Conservation (phyloP, 2,888 invertebrate species). For the Coecobrya sp. region DNA sequence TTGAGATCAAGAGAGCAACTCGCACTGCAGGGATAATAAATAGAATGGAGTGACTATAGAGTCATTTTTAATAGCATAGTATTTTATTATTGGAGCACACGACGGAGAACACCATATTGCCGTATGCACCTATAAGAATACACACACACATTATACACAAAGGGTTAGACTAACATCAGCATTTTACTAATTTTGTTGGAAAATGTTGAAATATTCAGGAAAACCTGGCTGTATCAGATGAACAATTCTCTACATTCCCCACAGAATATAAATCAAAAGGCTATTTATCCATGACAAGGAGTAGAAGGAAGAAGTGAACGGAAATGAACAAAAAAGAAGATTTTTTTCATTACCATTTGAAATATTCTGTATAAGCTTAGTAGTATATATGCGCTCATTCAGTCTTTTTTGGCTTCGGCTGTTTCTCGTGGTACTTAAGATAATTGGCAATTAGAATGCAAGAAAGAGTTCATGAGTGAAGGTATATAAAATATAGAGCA, state of each 20-base stretch:
- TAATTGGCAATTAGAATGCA: constrained; percentile 77
- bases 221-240: not conserved
- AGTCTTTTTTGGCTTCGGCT: not conserved
- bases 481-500: not conserved
- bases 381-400: no score
- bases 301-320: not conserved
- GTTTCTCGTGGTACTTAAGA: constrained; percentile 30
- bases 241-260: not conserved
- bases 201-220: not conserved
- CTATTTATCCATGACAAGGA: not conserved
- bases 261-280: constrained; percentile 46
- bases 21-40: no score
- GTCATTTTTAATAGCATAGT: no score
- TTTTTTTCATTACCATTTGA: not conserved
- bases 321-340: not conserved
- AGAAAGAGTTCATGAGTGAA: constrained; percentile 44
- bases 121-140: not conserved
- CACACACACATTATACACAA: not conserved
- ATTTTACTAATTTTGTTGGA: constrained; percentile 11
- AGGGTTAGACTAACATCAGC: not conserved
- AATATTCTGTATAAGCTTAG: not conserved
- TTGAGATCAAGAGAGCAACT: no score
- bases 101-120: no score
- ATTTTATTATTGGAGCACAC: no score
- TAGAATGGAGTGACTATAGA: no score